Base-by-base conservation (phyloP, 2,888 invertebrate species). In the Drosophila cyrtoloma region DNA sequence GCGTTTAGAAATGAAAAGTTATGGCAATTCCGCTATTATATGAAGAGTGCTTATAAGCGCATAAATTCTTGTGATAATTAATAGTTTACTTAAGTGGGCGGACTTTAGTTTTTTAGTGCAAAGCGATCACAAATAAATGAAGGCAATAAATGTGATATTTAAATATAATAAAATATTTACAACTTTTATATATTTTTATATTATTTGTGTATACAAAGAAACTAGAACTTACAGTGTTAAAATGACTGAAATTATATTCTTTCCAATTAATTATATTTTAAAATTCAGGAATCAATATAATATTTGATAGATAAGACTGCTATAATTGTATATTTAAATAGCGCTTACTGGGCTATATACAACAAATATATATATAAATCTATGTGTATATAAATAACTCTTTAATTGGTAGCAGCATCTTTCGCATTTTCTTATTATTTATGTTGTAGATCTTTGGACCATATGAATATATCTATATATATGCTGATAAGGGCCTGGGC, bases 1-100 rank as follows among this genome's bases (percentile, higher is more conserved):
- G 79, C 79, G 68, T 79, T 81, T 75, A 79, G 88, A 90, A 87
- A 90, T 77, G 83, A 90, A 87, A 87, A 87, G 87, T 87, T 84
- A 84, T 86, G 71, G 63, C 61, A 52, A 37, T 64, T 79, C 39
- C 47, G 44, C 32, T 6, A 6, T 19, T 26, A 28, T 6, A 9
- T 56, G 42, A 59, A 57, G 53, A 47, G 56, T 58, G 66, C 19
- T 56, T 65, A 50, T 16, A 52, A 67, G 47, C 50, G 19, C 26
- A 39, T 35, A 47, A 50, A n/a, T 53, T 64, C 42, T 16, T 22
- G 10, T 63, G 63, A 67, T 67, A 71, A 47, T 50, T 57, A n/a
- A 52, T 52, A 10, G 26, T 63, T 53, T 57, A 52, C 26, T 47
- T 72, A 67, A 9, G 12, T 22, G 77, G 68, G 69, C 60, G 0